Evolutionary conservation across 2,113 vertebrate genomes (phyloP).

Genomic region (Poeciliopsis occidentalis): DNA sequence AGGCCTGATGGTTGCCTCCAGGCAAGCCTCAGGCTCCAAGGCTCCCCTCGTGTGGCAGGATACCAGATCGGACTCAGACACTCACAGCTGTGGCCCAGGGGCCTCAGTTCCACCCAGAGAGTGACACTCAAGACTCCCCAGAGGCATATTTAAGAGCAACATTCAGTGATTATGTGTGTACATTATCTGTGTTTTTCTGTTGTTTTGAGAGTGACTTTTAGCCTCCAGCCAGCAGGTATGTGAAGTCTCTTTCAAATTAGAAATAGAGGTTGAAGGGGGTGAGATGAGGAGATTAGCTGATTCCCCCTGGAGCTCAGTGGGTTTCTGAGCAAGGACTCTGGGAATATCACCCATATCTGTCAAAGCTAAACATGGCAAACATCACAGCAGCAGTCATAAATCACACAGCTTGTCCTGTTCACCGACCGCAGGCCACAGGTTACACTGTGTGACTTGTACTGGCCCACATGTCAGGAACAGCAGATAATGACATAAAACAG

Average conservation of each 20-base stretch:
- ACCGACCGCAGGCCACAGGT: slow-evolving; percentile 46
- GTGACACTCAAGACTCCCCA: slow-evolving; percentile 60
- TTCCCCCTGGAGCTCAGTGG: slow-evolving; percentile 50
- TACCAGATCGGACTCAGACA: slow-evolving; percentile 71
- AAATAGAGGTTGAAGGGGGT: slow-evolving; percentile 14
- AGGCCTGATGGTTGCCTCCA: slow-evolving; percentile 63
- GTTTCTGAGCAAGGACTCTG: slow-evolving; percentile 64
- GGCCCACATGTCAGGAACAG: slow-evolving; percentile 5
- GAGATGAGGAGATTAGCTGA: slow-evolving; percentile 31
- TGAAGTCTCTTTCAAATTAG: slow-evolving; percentile 64
- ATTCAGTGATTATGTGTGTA: slow-evolving; percentile 61
- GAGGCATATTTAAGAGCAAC: slow-evolving; percentile 66
- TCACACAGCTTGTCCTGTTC: slow-evolving; percentile 63
- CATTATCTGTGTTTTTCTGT: slow-evolving; percentile 48
- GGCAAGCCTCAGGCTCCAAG: slow-evolving; percentile 65
- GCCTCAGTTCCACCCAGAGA: slow-evolving; percentile 52
- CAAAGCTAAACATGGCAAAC: slow-evolving; percentile 53
- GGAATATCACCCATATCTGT: slow-evolving; percentile 68
- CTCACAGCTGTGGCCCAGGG: slow-evolving; percentile 70
- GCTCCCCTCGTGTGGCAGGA: slow-evolving; percentile 65
- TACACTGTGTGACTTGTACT: slow-evolving; percentile 32
- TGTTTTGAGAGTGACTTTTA: slow-evolving; percentile 56
- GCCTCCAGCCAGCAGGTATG: slow-evolving; percentile 60
- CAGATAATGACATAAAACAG: not conserved
- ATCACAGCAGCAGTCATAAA: slow-evolving; percentile 59